Evolutionary conservation across 64 coral and sea anemone genomes (phyloP), one percentile per base, ranked within the genome.

Genomic region (Stichodactyla helianthus): DNA sequence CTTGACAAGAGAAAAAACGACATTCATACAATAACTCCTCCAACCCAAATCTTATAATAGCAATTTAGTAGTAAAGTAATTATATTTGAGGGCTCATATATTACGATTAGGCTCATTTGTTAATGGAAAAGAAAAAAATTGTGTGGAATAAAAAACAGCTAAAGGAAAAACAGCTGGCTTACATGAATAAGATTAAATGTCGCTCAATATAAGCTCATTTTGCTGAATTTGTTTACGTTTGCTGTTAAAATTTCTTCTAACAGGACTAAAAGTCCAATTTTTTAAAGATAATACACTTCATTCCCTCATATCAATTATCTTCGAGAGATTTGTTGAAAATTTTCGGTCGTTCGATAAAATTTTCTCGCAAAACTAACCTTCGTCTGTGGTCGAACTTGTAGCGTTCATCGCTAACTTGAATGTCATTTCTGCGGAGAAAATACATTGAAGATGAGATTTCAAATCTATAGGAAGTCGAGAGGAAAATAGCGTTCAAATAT

Each of bases 391-490:
- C 71, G 90, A 83, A 77, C 67, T 85, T 6, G 97, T 95, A 15
- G 88, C 86, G 83, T 90, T 99, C 97, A 99, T 99, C 16, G 97
- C 97, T 53, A 99, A 61, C 87, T 99, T 94, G 77, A 99, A 99
- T 52, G 80, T 93, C 68, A 99, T 85, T 90, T 99, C 97, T 99
- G 57, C 10, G 78, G 67, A 84, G 59, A 88, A 85, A 87, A 86
- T 79, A 76, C 9, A 81, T 7, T 55, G 81, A 50, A 79, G 85
- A 52, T 87, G 35, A 26, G 56, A 20, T 16, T 71, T 19, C 18
- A 89, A 85, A 44, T 10, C 14, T 14, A 63, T 82, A 80, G 56
- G 20, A 82, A 71, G n/a, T 23, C 27, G 22, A 20, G 19, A 81
- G 50, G 50, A 5, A 81, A 18, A 81, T 19, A 19, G 0, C 9